Base-by-base conservation (phyloP, 1,140 invertebrate genomes). In the Apis florea region DNA sequence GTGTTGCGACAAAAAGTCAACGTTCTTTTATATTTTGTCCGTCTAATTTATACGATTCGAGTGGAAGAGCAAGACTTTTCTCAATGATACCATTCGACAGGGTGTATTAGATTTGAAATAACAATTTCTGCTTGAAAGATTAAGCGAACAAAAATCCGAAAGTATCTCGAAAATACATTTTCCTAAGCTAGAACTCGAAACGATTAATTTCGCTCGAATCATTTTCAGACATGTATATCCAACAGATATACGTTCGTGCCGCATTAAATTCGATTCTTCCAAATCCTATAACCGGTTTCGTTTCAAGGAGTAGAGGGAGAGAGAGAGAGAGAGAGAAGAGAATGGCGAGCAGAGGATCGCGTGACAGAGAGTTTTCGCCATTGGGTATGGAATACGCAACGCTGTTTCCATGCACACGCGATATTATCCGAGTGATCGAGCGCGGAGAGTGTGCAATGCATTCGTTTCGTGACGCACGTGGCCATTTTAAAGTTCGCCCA, bases 381-480 rank as follows among this genome's bases (percentile, higher is more conserved):
- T 15, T 21, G n/a, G 56, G 26, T 49, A 21, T n/a, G 49, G 15
- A n/a, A 53, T 71, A 51, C 47, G 31, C 54, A 31, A 70, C 54
- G 69, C 67, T 56, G 79, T 83, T 85, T 74, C 72, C 47, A 54
- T 78, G 64, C 70, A 72, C 63, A 68, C 53, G 12, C 64, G 83
- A 86, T 85, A 85, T 69, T 75, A 79, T 86, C 69, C 26, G 47
- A 10, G 8, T 31, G 64, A n/a, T 71, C 54, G 66, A 79, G 64
- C 69, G 79, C 17, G 64, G 26, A 64, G 64, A 51, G 31, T 53
- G 40, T 63, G 6, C 9, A 3, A 51, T 12, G 47, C n/a, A 24
- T 75, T 75, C 24, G 2, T 66, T 66, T 58, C 63, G 21, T 17
- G 26, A 11, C 54, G 19, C 61, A 31, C 71, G 71, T 81, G 79